Conservation (phyloP, 2,888 invertebrate genomes). For the Philopedon plagiatum region DNA sequence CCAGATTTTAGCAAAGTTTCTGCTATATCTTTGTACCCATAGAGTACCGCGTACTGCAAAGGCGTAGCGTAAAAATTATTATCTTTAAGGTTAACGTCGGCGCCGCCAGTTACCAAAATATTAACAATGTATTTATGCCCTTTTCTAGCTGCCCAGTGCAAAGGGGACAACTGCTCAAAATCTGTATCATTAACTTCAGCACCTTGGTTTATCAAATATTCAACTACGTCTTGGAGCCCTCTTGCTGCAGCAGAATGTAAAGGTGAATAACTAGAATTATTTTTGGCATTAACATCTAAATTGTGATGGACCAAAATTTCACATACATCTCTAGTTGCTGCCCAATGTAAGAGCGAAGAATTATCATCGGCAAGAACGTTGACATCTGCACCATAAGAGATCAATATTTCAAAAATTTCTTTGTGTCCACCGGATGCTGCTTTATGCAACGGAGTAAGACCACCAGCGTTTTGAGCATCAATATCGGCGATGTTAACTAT, state of each 20-base stretch:
- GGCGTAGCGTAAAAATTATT: constrained; percentile 21
- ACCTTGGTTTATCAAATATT: neutral
- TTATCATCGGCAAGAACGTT: neutral
- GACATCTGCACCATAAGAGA: constrained; percentile 51
- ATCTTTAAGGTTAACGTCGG: constrained; percentile 69
- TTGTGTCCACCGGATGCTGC: constrained; percentile 1
- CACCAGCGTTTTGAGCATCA: constrained; percentile 36
- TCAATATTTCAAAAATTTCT: constrained; percentile 53
- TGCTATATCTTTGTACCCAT: neutral
- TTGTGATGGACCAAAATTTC: constrained; percentile 15
- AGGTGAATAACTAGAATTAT: constrained; percentile 10
- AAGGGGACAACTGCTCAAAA: constrained; percentile 67
- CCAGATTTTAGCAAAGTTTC: neutral
- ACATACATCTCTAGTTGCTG: constrained; percentile 5
- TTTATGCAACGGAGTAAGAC: constrained; percentile 44
- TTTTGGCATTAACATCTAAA: neutral
- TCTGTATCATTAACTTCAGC: constrained; percentile 8
- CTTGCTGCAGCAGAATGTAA: neutral
- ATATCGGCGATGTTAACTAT: no score
- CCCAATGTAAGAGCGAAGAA: constrained; percentile 18
- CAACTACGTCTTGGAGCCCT: neutral
- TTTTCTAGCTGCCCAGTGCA: constrained; percentile 75
- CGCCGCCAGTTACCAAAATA: constrained; percentile 68
- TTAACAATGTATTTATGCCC: constrained; percentile 66
- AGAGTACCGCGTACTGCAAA: constrained; percentile 5